These are phyloP conservation scores for Onchidella celtica DNA, from an alignment of 2,888 invertebrate genomes.

Conservation along the genomic window DNA sequence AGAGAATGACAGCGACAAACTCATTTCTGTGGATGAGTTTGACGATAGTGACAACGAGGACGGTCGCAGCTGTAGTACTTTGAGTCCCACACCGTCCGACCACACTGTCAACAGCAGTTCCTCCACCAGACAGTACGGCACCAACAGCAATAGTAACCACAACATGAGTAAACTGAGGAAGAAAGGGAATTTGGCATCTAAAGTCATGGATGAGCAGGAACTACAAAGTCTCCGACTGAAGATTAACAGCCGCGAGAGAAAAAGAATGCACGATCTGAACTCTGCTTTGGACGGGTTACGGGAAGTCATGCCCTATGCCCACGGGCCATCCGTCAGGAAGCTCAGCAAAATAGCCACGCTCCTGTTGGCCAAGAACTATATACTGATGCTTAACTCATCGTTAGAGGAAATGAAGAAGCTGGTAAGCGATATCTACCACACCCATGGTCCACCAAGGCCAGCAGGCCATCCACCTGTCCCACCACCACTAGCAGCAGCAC, in stretches of 20 bases:
- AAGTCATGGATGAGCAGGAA: slow-evolving; percentile 67
- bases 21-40: slow-evolving; percentile 54
- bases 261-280: slow-evolving; percentile 82
- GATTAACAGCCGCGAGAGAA: slow-evolving; percentile 81
- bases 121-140: slow-evolving; percentile 7
- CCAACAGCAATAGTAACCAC: background rate
- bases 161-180: slow-evolving; percentile 39
- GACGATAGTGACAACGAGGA: slow-evolving; percentile 42
- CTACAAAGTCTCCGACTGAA: slow-evolving; percentile 77
- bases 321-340: slow-evolving; percentile 79
- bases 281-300: slow-evolving; percentile 79
- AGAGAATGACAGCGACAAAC: slow-evolving; percentile 46
- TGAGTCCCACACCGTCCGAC: slow-evolving; percentile 35
- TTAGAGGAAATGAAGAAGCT: slow-evolving; percentile 80
- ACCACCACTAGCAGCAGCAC: background rate
- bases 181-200: slow-evolving; percentile 48
- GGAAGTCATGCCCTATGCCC: slow-evolving; percentile 80
- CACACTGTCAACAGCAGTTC: slow-evolving; percentile 26
- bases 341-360: slow-evolving; percentile 79
- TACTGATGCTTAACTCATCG: slow-evolving; percentile 77
- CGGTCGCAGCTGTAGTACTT: slow-evolving; percentile 2
- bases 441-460: background rate
- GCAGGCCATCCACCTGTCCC: background rate
- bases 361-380: slow-evolving; percentile 79
- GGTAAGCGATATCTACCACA: slow-evolving; percentile 74